Evolutionary conservation across 2,113 vertebrate genomes (phyloP).

Genomic region (Phalacrocorax pelagicus): DNA sequence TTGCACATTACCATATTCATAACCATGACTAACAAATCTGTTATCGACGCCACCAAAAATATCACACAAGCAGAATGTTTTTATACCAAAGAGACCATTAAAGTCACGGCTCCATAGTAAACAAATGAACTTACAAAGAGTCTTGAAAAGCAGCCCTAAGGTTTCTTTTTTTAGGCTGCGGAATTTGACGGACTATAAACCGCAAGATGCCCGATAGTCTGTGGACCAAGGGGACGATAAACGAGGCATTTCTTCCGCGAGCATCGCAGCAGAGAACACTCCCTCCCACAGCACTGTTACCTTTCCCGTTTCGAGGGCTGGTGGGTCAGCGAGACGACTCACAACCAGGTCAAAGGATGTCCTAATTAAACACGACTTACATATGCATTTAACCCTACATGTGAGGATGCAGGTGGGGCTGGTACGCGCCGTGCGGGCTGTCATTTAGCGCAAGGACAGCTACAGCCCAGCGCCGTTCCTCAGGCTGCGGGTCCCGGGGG

Average conservation of each 20-base stretch:
- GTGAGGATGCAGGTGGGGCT: not conserved
- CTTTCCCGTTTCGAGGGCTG: not conserved
- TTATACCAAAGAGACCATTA: not conserved
- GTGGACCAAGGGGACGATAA: not conserved
- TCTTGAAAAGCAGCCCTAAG: not conserved
- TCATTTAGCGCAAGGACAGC: not conserved
- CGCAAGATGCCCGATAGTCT: not conserved
- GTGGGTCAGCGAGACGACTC: not conserved
- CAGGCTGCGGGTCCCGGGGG: not conserved
- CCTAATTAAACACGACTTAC: not conserved
- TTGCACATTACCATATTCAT: conserved; percentile 29
- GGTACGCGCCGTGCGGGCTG: not conserved
- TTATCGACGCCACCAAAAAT: conserved; percentile 20
- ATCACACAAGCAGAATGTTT: conserved; percentile 14
- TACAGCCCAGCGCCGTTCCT: not conserved
- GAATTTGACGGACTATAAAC: not conserved
- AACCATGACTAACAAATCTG: conserved; percentile 47
- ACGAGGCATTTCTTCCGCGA: not conserved
- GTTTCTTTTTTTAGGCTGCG: not conserved
- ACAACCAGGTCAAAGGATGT: not conserved
- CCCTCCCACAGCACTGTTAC: not conserved
- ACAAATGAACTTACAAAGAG: not conserved
- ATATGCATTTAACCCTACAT: accelerated
- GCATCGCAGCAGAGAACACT: not conserved
- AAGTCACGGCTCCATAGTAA: conserved; percentile 16